Evolutionary conservation across 2,888 invertebrate genomes (phyloP).

Genomic region (Lutraria lutraria): DNA sequence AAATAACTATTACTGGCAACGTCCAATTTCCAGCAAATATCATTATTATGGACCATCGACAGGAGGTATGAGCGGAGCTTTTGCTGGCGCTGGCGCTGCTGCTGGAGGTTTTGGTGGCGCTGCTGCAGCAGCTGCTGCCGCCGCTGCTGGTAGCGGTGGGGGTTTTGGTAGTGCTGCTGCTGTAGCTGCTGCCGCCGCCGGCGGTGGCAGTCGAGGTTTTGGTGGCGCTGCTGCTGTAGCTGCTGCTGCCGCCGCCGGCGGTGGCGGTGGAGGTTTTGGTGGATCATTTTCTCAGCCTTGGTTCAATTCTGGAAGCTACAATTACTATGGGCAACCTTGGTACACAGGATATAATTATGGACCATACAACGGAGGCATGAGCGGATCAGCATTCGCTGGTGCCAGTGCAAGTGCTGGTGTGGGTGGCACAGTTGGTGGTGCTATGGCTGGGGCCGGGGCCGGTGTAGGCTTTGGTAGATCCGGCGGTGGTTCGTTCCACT

Average conservation of each 20-base stretch:
- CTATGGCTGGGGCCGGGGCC: background rate
- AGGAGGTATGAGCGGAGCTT: background rate
- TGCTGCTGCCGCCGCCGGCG: too few species aligned
- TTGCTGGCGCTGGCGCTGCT: background rate
- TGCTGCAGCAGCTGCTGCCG: background rate
- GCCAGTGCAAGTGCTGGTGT: background rate
- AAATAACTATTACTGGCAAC: too few species aligned
- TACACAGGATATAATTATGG: too few species aligned
- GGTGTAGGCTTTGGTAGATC: background rate
- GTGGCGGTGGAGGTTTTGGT: background rate
- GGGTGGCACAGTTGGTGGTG: background rate
- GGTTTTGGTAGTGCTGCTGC: background rate
- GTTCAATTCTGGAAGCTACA: too few species aligned
- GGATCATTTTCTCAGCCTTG: too few species aligned
- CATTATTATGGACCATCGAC: too few species aligned
- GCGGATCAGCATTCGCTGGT: background rate
- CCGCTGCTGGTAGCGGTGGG: background rate
- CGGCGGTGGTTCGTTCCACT: too few species aligned
- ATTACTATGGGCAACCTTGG: too few species aligned
- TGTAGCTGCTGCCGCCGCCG: background rate
- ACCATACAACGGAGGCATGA: background rate
- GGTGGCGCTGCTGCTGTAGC: background rate
- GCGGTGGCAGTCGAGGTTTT: background rate
- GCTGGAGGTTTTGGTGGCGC: background rate
- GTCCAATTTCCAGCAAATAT: too few species aligned